A percentile compares a stretch with the other conserved stretches of the same genome.
phyloP scores from a whole-genome alignment of 2,113 vertebrate genomes.

The Bothrops jararaca region DNA sequence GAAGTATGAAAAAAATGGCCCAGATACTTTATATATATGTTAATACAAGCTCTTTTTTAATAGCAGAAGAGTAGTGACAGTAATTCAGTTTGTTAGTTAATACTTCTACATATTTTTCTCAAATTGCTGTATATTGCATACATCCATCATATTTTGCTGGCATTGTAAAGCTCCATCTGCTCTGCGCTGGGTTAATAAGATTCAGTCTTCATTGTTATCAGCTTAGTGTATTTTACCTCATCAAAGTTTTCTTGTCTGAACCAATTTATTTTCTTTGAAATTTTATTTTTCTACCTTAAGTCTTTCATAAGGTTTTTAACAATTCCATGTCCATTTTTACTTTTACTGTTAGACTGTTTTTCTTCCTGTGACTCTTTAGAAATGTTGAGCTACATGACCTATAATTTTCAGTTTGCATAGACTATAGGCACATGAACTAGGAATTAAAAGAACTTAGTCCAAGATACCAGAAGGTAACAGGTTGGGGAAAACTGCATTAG shows the following conservation, averaged over 20 bases:
- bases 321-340: not conserved
- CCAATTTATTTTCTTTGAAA: not conserved
- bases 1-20: not conserved
- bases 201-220: not conserved
- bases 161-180: not conserved
- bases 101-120: not conserved
- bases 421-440: not conserved
- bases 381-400: not conserved
- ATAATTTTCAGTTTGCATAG: not conserved
- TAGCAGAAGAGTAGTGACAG: not conserved
- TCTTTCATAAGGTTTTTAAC: not conserved
- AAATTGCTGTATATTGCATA: not conserved
- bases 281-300: not conserved
- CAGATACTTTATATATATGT: not conserved
- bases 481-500: not conserved
- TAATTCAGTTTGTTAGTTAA: not conserved
- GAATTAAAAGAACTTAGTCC: not conserved
- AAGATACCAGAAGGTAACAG: not conserved
- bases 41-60: not conserved
- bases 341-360: not conserved
- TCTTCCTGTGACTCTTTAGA: not conserved
- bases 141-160: not conserved
- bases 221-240: not conserved
- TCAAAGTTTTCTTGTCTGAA: not conserved
- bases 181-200: not conserved